These are phyloP conservation scores for Botia kubotai DNA, from an alignment of 2,797 vertebrate species.

Conservation along the genomic window DNA sequence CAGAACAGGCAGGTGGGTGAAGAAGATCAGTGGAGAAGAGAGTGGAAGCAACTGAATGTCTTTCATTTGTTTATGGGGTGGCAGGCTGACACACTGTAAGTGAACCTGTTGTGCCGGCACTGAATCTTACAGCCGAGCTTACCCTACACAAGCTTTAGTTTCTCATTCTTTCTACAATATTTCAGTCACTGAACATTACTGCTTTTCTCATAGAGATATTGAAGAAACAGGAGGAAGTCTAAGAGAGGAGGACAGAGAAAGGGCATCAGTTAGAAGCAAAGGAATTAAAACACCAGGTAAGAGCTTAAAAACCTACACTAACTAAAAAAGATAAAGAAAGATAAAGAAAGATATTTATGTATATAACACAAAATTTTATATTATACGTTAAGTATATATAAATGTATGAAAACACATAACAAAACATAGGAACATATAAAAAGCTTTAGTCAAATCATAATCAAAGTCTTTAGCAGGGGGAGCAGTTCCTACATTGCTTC, in stretches of 20 bases:
- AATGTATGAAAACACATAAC: too few species aligned
- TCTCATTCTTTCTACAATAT: conserved; percentile 74
- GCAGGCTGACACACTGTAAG: conserved; percentile 33
- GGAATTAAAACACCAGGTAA: conserved; percentile 64
- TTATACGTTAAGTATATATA: too few species aligned
- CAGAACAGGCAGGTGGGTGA: conserved; percentile 1
- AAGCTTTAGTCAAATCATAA: too few species aligned
- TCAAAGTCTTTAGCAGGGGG: neutral
- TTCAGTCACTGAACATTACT: conserved; percentile 70
- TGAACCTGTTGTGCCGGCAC: conserved; percentile 77
- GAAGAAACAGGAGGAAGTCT: conserved; percentile 77
- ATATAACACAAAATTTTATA: too few species aligned
- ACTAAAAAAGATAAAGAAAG: too few species aligned
- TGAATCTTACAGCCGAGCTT: conserved; percentile 63
- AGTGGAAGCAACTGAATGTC: conserved; percentile 3
- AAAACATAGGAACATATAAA: too few species aligned
- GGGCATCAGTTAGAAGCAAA: conserved; percentile 71
- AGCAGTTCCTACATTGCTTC: too few species aligned
- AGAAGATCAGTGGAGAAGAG: conserved; percentile 13
- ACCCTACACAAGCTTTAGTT: conserved; percentile 46
- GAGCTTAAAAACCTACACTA: conserved; percentile 18
- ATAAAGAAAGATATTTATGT: too few species aligned
- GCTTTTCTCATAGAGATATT: conserved; percentile 79
- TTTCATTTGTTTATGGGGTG: conserved; percentile 41
- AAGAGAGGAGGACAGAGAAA: conserved; percentile 67